A percentile compares a stretch with the other conserved stretches of the same genome.
phyloP scores from a whole-genome alignment of 92 coral and sea anemone genomes.

The Palythoa grandis region DNA sequence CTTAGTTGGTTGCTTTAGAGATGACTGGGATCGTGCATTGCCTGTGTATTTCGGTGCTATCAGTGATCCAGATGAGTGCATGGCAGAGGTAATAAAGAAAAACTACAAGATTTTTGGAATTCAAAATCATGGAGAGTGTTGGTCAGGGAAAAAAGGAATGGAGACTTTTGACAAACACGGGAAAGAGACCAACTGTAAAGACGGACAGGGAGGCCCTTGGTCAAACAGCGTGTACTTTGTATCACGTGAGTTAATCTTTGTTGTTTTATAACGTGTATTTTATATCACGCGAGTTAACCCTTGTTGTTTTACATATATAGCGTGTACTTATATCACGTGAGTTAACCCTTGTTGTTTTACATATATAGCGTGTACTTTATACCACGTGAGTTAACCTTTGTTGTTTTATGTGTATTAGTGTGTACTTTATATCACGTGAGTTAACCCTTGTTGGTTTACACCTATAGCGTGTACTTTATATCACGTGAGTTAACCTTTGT shows the following conservation, averaged over 20 bases:
- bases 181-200: not conserved
- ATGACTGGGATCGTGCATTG: conserved; percentile 33
- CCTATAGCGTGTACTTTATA: too few species aligned
- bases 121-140: conserved; percentile 25
- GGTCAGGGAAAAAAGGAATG: conserved; percentile 31
- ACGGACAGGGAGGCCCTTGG: conserved; percentile 3
- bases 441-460: too few species aligned
- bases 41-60: conserved; percentile 1
- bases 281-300: too few species aligned
- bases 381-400: too few species aligned
- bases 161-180: conserved; percentile 36
- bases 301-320: too few species aligned
- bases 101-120: conserved; percentile 12
- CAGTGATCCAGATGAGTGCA: conserved; percentile 21
- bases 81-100: not conserved
- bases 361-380: too few species aligned
- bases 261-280: too few species aligned
- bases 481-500: too few species aligned
- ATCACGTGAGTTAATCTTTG: conserved; percentile 13
- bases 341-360: too few species aligned
- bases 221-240: conserved; percentile 36
- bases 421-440: too few species aligned
- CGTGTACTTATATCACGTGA: too few species aligned
- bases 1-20: conserved; percentile 18
- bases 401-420: too few species aligned